Conservation (phyloP, 64 coral and sea anemone genomes). For the Dendronephthya gigantea region DNA sequence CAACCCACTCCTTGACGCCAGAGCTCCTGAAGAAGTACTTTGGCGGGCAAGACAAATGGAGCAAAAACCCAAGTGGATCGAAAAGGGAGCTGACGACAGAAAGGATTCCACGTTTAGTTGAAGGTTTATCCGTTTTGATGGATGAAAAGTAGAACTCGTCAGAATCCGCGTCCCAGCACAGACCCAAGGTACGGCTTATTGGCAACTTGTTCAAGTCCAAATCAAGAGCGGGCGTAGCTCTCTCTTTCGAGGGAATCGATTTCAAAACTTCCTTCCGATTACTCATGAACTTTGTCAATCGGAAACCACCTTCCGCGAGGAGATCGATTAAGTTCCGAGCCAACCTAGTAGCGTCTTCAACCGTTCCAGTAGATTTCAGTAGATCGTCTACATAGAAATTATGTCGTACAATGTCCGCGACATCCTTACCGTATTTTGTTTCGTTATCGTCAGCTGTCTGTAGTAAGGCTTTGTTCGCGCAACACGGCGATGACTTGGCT, state of each 20-base stretch:
- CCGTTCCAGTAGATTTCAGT: not conserved
- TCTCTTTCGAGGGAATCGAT: not conserved
- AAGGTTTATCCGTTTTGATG: not conserved
- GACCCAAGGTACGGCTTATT: not conserved
- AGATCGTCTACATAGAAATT: constrained; percentile 9
- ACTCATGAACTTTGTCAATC: not conserved
- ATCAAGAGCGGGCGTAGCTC: not conserved
- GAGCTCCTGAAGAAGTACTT: not conserved
- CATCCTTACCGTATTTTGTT: not conserved
- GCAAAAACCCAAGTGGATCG: not conserved
- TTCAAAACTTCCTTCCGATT: not conserved
- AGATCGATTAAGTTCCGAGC: not conserved
- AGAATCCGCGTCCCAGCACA: not conserved
- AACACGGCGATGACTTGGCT: not conserved
- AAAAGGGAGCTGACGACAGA: not conserved
- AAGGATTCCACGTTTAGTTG: not conserved
- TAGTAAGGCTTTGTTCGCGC: not conserved
- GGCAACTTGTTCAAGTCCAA: not conserved
- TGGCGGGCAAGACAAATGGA: not conserved
- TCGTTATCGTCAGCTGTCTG: not conserved
- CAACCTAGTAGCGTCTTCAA: not conserved
- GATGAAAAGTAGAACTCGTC: not conserved
- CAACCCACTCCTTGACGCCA: not conserved
- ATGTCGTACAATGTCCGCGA: not conserved
- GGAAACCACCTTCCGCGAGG: not conserved